Conservation (phyloP, 2,113 vertebrate species). For the Chascanopsetta lugubris region DNA sequence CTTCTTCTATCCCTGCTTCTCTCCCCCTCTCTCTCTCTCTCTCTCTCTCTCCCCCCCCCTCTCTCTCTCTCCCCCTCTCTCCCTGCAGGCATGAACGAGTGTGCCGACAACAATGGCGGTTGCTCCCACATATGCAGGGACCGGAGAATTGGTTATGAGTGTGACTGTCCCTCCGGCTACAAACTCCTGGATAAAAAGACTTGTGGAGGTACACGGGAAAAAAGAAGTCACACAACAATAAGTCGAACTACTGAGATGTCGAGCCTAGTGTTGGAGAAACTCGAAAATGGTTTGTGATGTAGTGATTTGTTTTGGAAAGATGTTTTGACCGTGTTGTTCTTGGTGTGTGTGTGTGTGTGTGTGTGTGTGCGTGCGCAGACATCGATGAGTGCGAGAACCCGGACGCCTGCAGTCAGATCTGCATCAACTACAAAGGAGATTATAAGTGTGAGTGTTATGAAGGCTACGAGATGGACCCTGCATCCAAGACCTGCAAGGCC, state of each 20-base stretch:
- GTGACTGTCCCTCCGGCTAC: slow-evolving; percentile 93
- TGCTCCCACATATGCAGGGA: slow-evolving; percentile 97
- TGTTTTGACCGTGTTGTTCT: no score
- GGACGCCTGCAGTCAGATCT: slow-evolving; percentile 97
- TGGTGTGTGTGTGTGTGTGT: no score
- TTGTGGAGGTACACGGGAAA: slow-evolving; percentile 87
- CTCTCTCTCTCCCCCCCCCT: no score
- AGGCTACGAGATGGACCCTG: slow-evolving; percentile 96
- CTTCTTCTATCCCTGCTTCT: slow-evolving; percentile 15
- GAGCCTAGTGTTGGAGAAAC: no score
- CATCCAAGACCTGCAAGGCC: slow-evolving; percentile 96
- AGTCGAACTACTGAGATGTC: no score
- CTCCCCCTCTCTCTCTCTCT: slow-evolving; percentile 5
- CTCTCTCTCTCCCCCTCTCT: background rate
- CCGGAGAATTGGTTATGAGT: slow-evolving; percentile 90
- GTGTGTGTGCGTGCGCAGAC: slow-evolving; percentile 78
- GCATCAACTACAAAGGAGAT: slow-evolving; percentile 98
- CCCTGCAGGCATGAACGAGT: slow-evolving; percentile 80
- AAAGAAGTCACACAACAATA: no score
- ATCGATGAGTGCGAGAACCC: slow-evolving; percentile 97
- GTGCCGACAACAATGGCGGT: slow-evolving; percentile 91
- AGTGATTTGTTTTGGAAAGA: no score
- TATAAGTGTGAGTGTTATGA: slow-evolving; percentile 97
- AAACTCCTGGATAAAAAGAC: slow-evolving; percentile 96
- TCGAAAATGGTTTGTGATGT: no score